Base-by-base conservation (phyloP, 2,888 invertebrate genomes). In the Drosophila incognita region DNA sequence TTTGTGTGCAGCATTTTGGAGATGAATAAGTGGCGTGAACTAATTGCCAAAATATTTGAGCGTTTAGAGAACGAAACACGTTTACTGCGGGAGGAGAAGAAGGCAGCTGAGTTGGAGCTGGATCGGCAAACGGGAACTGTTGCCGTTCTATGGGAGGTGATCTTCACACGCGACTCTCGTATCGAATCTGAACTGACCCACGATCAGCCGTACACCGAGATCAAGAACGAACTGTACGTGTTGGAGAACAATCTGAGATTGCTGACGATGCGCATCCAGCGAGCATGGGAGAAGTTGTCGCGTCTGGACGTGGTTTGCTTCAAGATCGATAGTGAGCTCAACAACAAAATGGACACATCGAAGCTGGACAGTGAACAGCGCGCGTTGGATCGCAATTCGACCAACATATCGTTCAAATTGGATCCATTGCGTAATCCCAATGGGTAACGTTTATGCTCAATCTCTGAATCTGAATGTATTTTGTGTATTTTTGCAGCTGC, bases 351-450 rank as follows among this genome's bases (percentile, higher is more conserved):
- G 40, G 96, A 97, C 91, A 95, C 97, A 0, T 94, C 97, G 57
- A 95, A 95, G 79, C 96, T 98, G 74, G 97, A 97, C 89, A 94
- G 94, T 57, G 95, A 95, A 53, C 97, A 97, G 94, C 94, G 97
- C 42, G 95, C 94, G 69, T 93, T 98, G 80, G 95, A 96, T 89
- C 96, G 96, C 81, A 95, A 95, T 76, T 96, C 97, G 58, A 95
- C 96, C 0, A 96, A 96, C 91, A 97, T 97, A 79, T 97, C 96
- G 48, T 97, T 95, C 92, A 98, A 98, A 92, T 96, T 96, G 0
- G 96, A 98, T 92, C 95, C 97, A 0, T 93, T 96, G 51, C 95
- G 97, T 80, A 95, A 95, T 74, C 96, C 97, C 0, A 96, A 95
- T 91, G 95, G 95, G 96, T 93, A 82, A 67, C 70, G 36, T 4